Conservation (phyloP, 2,113 vertebrate species). For the Psilopogon haemacephalus region DNA sequence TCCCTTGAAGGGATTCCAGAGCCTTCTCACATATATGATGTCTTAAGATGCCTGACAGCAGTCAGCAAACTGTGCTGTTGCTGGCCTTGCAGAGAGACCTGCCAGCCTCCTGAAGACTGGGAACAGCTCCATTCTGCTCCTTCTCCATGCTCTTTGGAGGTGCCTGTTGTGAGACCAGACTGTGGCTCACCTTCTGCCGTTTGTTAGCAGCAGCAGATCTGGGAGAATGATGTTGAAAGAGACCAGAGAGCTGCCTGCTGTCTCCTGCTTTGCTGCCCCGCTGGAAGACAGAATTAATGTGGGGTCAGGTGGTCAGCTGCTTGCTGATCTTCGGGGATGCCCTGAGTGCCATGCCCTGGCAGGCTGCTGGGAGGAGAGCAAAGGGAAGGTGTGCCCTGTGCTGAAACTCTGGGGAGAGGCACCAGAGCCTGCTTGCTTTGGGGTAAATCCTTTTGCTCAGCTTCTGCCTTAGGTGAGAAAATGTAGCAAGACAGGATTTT, state of each 20-base stretch:
- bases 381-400: too few relatives aligned
- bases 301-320: too few relatives aligned
- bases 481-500: not conserved
- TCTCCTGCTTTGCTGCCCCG: too few relatives aligned
- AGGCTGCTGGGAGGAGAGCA: too few relatives aligned
- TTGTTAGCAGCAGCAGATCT: not conserved
- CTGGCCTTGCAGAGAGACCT: not conserved
- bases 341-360: too few relatives aligned
- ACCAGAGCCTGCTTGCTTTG: not conserved
- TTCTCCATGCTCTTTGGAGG: not conserved
- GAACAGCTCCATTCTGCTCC: not conserved
- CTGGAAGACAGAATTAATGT: too few relatives aligned
- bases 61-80: not conserved
- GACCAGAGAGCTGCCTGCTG: not conserved
- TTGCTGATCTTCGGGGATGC: too few relatives aligned
- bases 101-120: not conserved
- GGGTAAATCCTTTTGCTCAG: not conserved
- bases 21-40: too few relatives aligned
- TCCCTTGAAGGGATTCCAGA: too few relatives aligned
- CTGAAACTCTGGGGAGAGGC: not conserved
- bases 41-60: not conserved
- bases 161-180: not conserved
- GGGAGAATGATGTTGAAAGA: not conserved
- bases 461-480: not conserved
- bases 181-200: rapidly evolving